Base-by-base conservation (phyloP, 2,888 invertebrate genomes). In the Escarpia spicata region DNA sequence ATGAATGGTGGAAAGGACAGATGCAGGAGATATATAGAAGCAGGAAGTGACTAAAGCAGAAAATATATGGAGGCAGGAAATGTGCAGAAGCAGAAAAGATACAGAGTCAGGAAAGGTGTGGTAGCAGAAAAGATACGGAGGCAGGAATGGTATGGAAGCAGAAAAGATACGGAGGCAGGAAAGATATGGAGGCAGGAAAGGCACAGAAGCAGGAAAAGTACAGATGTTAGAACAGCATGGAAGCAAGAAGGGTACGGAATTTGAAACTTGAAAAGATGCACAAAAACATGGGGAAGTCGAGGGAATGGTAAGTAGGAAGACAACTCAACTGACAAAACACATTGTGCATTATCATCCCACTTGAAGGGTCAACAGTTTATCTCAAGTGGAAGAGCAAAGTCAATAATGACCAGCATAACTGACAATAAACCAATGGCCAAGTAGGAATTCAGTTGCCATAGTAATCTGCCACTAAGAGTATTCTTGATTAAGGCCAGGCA, bases 391-490 rank as follows among this genome's bases (percentile, higher is more conserved):
- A 75, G 4, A 75, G n/a, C 3, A 75, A 75, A 75, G 75, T 75
- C 75, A 75, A 26, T 75, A 19, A 75, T 75, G 75, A 52, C 52
- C 52, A 52, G 75, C 75, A 75, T 75, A 75, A 75, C n/a, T 75
- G 75, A 19, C 75, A 75, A n/a, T 75, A 75, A 75, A 75, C 75
- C 75, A 75, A 75, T n/a, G 75, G 75, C 75, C 75, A 75, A 26
- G n/a, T 26, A 75, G 75, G 75, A 75, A 75, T 75, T 15, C 19
- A 19, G 75, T 75, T 26, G n/a, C 19, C 75, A 75, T 19, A n/a
- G 75, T 75, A 4, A 6, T 26, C n/a, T 75, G 6, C 75, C 75
- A 15, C 75, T 75, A 6, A 4, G 52, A 52, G 75, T 75, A 26
- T 75, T 75, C 6, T 26, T 75, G 75, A 75, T 75, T 75, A 75